A percentile compares a stretch with the other conserved stretches of the same genome.
Conservation (phyloP, 1,140 invertebrate genomes). For the Zaprionus ghesquierei region DNA sequence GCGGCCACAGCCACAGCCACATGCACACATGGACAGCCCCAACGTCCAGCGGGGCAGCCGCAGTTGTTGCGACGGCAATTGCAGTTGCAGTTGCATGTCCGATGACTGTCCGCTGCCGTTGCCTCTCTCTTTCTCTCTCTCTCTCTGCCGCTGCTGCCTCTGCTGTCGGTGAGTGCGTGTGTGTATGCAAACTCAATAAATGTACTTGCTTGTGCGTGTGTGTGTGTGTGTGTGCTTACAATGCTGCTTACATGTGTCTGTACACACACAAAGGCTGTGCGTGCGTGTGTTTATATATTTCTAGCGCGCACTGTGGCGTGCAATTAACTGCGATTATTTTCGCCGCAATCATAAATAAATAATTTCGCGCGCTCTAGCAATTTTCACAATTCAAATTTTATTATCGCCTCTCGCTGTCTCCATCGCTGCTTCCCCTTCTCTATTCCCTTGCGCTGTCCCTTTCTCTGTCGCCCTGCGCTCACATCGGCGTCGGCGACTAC, state of each 20-base stretch:
- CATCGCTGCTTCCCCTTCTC: not conserved
- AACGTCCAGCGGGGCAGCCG: constrained; percentile 63
- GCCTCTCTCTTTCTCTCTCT: constrained; percentile 39
- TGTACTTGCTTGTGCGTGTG: constrained; percentile 18
- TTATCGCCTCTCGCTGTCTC: constrained; percentile 32
- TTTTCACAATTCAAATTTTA: constrained; percentile 76
- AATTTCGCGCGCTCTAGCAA: constrained; percentile 74
- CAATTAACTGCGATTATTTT: constrained; percentile 82
- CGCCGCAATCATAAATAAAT: constrained; percentile 82
- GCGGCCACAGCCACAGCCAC: not conserved
- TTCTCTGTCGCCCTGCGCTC: not conserved
- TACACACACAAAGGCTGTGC: constrained; percentile 14
- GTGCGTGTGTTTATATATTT: constrained; percentile 10
- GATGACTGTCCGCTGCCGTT: constrained; percentile 20
- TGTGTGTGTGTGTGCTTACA: constrained; percentile 16
- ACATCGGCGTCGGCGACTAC: not conserved
- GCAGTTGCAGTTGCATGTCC: constrained; percentile 39
- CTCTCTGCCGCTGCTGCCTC: not conserved
- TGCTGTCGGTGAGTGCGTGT: constrained; percentile 26
- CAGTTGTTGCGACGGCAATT: constrained; percentile 58
- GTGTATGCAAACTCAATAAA: constrained; percentile 25
- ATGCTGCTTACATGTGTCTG: constrained; percentile 3
- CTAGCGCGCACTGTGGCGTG: constrained; percentile 53
- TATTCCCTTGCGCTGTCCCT: not conserved
- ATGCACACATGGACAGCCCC: constrained; percentile 8